Base-by-base conservation (phyloP, 2,797 vertebrate species). In the Pipistrellus pygmaeus region DNA sequence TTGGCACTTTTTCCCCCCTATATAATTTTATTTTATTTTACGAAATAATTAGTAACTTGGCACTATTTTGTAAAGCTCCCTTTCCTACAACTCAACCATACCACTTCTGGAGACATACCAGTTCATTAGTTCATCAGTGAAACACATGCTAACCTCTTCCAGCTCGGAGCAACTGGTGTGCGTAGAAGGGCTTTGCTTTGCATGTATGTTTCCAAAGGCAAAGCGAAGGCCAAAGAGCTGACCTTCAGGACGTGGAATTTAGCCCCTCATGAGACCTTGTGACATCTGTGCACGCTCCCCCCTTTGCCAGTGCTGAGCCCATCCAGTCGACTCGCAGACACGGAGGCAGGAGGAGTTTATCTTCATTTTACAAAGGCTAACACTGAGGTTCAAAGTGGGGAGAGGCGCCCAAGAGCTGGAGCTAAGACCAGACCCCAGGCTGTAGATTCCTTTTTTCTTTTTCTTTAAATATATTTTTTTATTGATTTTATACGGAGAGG, bases 221-320 rank as follows among this genome's bases (percentile, higher is more conserved):
- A 72, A 85, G 23, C 75, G 53, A 7, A 46, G 25, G 25, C 20
- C 25, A 46, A 32, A 55, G 32, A 51, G 53, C 4, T 21, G 69
- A 32, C 17, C 32, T 57, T 51, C 44, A 18, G 8, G 30, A 15
- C 11, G 62, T 3, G 9, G 41, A 51, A 35, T 77, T 66, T 10
- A 25, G 60, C 27, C 20, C n/a, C 76, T 4, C 2, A 32, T 5
- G 80, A 88, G 73, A 20, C 6, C 10, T 18, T 44, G 18, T 15
- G 21, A 17, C 7, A 4, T 48, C 38, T 68, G 23, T 12, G 23
- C 14, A 2, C 1, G 1, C 4, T 17, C 10, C 13, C 2, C 1
- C 64, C 62, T 55, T n/a, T 41, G 12, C 48, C 35, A 4, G 23
- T 18, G 35, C 90, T 8, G 41, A 9, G 20, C 64, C 41, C 13